Conservation (phyloP, 2,113 vertebrate genomes). For the Protomyctophum bolini region DNA sequence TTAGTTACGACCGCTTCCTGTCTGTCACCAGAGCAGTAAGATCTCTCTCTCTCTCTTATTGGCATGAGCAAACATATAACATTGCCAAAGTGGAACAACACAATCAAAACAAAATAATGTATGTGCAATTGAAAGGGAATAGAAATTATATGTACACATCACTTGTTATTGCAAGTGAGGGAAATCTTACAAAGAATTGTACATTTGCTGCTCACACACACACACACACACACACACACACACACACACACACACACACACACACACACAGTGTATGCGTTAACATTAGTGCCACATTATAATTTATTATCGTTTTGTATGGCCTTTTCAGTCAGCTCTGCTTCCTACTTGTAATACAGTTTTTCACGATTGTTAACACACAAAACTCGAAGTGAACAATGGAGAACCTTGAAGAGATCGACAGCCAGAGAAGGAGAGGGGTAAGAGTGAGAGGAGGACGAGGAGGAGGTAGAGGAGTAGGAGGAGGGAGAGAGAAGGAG, state of each 20-base stretch:
- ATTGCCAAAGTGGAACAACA: too few species aligned
- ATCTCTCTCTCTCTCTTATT: conserved; percentile 31
- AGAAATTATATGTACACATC: too few species aligned
- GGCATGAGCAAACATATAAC: too few species aligned
- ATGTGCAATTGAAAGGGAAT: too few species aligned
- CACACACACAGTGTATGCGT: too few species aligned
- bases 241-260: too few species aligned
- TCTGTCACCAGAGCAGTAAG: conserved; percentile 92
- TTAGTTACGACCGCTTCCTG: conserved; percentile 92
- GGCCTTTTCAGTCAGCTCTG: not conserved
- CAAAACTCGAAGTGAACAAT: not conserved
- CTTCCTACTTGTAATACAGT: conserved; percentile 2
- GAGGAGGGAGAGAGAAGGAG: too few species aligned
- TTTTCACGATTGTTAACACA: not conserved
- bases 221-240: not conserved
- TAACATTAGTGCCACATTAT: not conserved
- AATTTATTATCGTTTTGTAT: conserved; percentile 18
- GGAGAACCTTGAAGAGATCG: too few species aligned
- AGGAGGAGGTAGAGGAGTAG: conserved; percentile 2
- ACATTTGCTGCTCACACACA: not conserved
- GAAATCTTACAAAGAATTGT: too few species aligned
- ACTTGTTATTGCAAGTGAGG: too few species aligned
- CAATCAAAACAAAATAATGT: too few species aligned
- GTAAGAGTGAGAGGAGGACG: not conserved
- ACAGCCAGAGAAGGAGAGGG: not conserved